Base-by-base conservation (phyloP, 2,113 vertebrate genomes). In the Carlito syrichta region DNA sequence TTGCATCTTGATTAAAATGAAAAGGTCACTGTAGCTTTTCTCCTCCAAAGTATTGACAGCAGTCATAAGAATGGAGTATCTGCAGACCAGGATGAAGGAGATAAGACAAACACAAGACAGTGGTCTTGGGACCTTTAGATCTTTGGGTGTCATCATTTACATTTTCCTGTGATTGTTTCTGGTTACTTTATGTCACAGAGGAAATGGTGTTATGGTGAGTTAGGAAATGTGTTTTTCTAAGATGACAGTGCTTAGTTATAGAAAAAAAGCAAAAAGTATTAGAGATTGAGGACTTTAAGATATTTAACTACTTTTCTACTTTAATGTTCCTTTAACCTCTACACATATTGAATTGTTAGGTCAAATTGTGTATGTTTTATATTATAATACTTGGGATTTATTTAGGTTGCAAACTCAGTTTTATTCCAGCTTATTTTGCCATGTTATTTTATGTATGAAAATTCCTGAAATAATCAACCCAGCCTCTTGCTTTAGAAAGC, bases 1-100 rank as follows among this genome's bases (percentile, higher is more conserved):
- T 96, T 85, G 71, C 71, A 45, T 93, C 74, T 84, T 96, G 96
- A 96, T 95, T 96, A 84, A 95, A 96, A 95, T 84, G 48, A 58
- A 98, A 97, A 97, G 89, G 74, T 96, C 63, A 85, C 38, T 86
- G 25, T 94, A 73, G 5, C 30, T 81, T 76, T 79, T 93, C 52
- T 2, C 56, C 32, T 91, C 45, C 45, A 86, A 95, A 91, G 81
- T 89, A 96, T 56, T 86, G 19, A 92, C 69, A 94, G 43, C 11
- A 78, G 6, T 95, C 58, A 30, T 54, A 93, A 82, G 60, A 83
- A 35, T 60, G 22, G 71, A 87, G 8, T 45, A 35, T 89, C 32
- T 78, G 22, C 16, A 92, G 89, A 48, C 14, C 40, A 74, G 30
- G 62, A 54, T 79, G 25, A 81, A 48, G n/a, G 38, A 48, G 40